Percentiles rank a stretch among this genome's conserved stretches.
phyloP scores from a whole-genome alignment of 2,888 invertebrate genomes.

The Endotricha flammealis region DNA sequence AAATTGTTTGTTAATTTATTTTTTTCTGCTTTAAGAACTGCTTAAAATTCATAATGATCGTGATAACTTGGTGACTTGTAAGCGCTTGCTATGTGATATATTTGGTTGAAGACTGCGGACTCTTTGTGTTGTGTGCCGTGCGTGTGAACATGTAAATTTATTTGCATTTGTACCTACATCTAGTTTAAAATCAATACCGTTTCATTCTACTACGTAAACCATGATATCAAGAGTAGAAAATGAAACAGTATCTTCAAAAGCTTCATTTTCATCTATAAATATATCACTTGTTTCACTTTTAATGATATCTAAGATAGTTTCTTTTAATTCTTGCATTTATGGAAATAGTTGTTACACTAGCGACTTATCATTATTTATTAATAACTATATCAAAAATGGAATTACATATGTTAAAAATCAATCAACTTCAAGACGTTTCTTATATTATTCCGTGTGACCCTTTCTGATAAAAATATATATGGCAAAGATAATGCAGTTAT shows the following conservation, averaged over 20 bases:
- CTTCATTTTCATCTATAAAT: slow-evolving; percentile 10
- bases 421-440: slow-evolving; percentile 28
- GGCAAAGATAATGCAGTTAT: slow-evolving; percentile 39
- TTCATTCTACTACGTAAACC: background rate
- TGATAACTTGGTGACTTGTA: slow-evolving; percentile 34
- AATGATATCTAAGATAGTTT: slow-evolving; percentile 8
- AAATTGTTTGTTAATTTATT: too few species aligned
- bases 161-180: slow-evolving; percentile 55
- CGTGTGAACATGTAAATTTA: slow-evolving; percentile 54
- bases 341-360: background rate
- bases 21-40: too few species aligned
- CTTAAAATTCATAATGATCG: slow-evolving; percentile 11
- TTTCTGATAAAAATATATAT: slow-evolving; percentile 37
- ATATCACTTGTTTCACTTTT: slow-evolving; percentile 10
- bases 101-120: slow-evolving; percentile 68
- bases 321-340: slow-evolving; percentile 10
- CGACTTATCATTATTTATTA: slow-evolving; percentile 12
- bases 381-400: slow-evolving; percentile 11
- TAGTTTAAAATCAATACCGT: slow-evolving; percentile 37
- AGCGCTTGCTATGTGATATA: slow-evolving; percentile 66
- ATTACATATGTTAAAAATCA: background rate
- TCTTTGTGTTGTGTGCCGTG: slow-evolving; percentile 62
- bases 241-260: slow-evolving; percentile 4
- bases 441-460: slow-evolving; percentile 35
- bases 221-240: background rate